phyloP scores from a whole-genome alignment of 2,888 invertebrate species.

The Troides helena region DNA sequence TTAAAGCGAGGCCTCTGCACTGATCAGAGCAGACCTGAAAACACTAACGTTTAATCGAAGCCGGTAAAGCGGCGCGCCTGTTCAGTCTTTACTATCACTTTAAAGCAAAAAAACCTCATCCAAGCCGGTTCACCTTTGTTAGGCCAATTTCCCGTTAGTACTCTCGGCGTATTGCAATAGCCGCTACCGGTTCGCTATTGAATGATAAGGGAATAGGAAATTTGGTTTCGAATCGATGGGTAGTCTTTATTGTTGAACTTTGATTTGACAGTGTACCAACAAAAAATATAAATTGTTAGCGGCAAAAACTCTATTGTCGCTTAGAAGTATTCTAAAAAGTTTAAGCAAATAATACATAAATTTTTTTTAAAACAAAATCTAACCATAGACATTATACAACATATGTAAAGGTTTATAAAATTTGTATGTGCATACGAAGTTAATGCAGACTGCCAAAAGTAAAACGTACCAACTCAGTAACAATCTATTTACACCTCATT shows the following conservation, averaged over 20 bases:
- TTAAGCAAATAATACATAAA: neutral
- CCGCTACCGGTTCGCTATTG: slow-evolving; percentile 20
- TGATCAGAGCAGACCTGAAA: neutral
- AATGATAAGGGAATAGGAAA: slow-evolving; percentile 19
- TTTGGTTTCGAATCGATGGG: slow-evolving; percentile 8
- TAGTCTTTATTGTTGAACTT: slow-evolving; percentile 1
- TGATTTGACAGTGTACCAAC: neutral
- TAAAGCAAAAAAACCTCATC: slow-evolving; percentile 34
- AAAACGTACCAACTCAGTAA: no score
- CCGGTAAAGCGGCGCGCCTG: slow-evolving; percentile 15
- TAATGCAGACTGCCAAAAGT: no score
- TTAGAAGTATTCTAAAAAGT: neutral
- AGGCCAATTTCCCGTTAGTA: slow-evolving; percentile 37
- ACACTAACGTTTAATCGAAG: slow-evolving; percentile 6
- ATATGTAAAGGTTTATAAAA: no score
- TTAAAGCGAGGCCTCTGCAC: neutral
- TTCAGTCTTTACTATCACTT: slow-evolving; percentile 6
- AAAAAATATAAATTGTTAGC: neutral
- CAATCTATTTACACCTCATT: no score
- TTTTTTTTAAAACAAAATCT: no score
- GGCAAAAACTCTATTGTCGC: neutral
- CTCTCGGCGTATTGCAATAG: slow-evolving; percentile 15
- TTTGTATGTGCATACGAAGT: no score
- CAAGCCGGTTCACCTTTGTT: slow-evolving; percentile 40
- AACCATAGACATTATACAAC: no score